Evolutionary conservation across 2,797 vertebrate species (phyloP).

Genomic region (Spinibarbus caldwelli): DNA sequence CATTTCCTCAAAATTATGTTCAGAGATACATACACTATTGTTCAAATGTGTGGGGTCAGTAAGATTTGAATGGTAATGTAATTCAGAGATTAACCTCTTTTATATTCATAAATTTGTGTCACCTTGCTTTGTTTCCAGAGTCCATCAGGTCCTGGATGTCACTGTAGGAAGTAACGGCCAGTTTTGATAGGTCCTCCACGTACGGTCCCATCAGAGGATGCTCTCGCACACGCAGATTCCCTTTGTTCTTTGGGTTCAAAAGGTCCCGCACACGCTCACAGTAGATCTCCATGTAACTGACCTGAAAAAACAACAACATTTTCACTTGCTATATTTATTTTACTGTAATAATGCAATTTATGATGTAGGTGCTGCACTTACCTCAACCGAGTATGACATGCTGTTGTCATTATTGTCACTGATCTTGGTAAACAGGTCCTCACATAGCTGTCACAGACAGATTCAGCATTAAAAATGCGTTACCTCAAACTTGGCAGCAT

Average conservation of each 20-base stretch:
- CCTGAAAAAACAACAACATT: conserved; percentile 70
- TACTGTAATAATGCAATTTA: neutral
- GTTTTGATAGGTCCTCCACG: conserved; percentile 89
- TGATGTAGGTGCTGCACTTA: conserved; percentile 60
- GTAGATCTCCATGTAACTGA: conserved; percentile 94
- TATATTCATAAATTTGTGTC: neutral
- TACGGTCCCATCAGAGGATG: conserved; percentile 89
- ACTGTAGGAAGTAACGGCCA: conserved; percentile 89
- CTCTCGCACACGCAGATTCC: conserved; percentile 87
- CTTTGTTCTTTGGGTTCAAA: conserved; percentile 91
- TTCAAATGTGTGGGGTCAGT: neutral
- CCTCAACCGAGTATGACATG: conserved; percentile 91
- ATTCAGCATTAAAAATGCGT: neutral
- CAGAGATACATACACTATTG: neutral
- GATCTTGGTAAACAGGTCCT: conserved; percentile 89
- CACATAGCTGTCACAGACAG: conserved; percentile 78
- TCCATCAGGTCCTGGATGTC: conserved; percentile 93
- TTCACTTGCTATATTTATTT: neutral
- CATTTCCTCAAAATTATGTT: neutral
- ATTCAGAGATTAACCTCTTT: neutral
- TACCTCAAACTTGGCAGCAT: neutral
- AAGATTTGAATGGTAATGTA: neutral
- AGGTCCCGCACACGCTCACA: conserved; percentile 89
- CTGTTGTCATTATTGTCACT: conserved; percentile 86
- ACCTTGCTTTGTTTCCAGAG: conserved; percentile 92